Base-by-base conservation (phyloP, 1,140 invertebrate species). In the Druon quercuslanigerum region DNA sequence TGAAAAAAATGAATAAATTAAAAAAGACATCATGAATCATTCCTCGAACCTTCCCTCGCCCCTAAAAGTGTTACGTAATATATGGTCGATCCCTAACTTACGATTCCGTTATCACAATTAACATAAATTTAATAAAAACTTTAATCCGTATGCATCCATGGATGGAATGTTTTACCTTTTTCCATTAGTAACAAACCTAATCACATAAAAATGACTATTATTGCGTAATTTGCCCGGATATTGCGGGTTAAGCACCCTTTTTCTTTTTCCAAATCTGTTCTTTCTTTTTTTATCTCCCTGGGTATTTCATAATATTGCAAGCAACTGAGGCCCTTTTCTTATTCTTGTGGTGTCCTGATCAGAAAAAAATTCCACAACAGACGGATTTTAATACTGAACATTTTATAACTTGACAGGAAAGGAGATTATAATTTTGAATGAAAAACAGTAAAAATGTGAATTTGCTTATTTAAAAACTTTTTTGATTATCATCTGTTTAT, bases 151-250 rank as follows among this genome's bases (percentile, higher is more conserved):
- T 66, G 57, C 7, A 66, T 66, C 57, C 40, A 66, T 66, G 12
- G 40, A 66, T 25, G 20, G 3, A 25, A 25, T 25, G 20, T 66
- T 12, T 33, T 16, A 66, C 40, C 40, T 66, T 66, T 66, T 66
- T 20, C 57, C 57, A 66, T 66, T 66, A 66, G 40, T 66, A 33
- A 66, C 40, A 66, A 66, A 40, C 25, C 20, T 66, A 25, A 66
- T 66, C 57, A 33, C 20, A 40, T 20, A 33, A 66, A 66, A 66
- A 33, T 66, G 57, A 66, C 57, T 66, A 40, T 66, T 66, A 66
- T 66, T 66, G 40, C 20, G 57, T 33, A 66, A 14, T 66, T 14
- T 40, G 25, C 57, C n/a, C 57, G 13, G 20, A 9, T 66, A 40
- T 66, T 66, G 40, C 57, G 20, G 7, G 57, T 33, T 66, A 40